Conservation (phyloP, 2,797 vertebrate species). For the Enteromius mattozi region DNA sequence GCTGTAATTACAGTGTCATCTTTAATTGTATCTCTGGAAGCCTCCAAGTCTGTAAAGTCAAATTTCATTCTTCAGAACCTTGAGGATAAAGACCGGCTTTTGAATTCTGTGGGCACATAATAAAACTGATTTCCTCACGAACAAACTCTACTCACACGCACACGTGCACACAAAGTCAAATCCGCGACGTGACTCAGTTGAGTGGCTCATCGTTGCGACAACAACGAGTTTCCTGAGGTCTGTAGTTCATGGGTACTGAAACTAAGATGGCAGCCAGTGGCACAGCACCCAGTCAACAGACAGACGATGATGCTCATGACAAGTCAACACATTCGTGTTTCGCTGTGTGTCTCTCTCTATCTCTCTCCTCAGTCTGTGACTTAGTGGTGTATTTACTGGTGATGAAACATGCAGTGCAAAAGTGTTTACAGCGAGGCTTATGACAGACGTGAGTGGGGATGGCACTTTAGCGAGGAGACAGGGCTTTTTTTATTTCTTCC, state of each 20-base stretch:
- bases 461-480: constrained; percentile 77
- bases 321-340: constrained; percentile 66
- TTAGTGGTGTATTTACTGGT: constrained; percentile 64
- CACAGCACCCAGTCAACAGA: constrained; percentile 66
- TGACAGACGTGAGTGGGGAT: constrained; percentile 72
- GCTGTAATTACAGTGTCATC: constrained; percentile 48
- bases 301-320: constrained; percentile 64
- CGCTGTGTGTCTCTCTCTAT: constrained; percentile 58
- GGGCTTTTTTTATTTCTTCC: constrained; percentile 64
- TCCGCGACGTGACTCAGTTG: constrained; percentile 5
- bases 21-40: constrained; percentile 52
- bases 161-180: background rate
- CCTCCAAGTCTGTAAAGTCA: constrained; percentile 52
- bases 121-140: constrained; percentile 45
- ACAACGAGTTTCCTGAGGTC: constrained; percentile 58
- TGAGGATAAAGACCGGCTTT: constrained; percentile 40
- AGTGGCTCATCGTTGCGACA: constrained; percentile 37
- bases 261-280: constrained; percentile 63
- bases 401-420: constrained; percentile 58
- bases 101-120: constrained; percentile 40
- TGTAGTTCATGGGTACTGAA: constrained; percentile 72
- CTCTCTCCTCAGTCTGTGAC: constrained; percentile 45
- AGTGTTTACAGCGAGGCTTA: constrained; percentile 50
- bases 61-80: constrained; percentile 47
- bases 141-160: constrained; percentile 43